phyloP scores from a whole-genome alignment of 2,113 vertebrate species.

The Gavialis gangeticus region DNA sequence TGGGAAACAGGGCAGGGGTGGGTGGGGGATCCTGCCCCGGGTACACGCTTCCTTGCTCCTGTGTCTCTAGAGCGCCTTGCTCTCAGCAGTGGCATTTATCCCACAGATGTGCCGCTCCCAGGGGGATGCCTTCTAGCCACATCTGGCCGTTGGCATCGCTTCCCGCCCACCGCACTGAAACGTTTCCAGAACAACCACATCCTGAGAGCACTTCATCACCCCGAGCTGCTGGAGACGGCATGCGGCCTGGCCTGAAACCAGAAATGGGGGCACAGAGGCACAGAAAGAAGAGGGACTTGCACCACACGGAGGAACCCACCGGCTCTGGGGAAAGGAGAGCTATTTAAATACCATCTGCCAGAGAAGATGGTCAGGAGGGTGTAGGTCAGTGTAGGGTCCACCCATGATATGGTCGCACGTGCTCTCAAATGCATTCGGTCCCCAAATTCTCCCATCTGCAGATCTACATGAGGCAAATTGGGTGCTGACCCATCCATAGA shows the following conservation, averaged over 20 bases:
- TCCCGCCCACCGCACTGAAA: accelerated
- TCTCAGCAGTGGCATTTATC: accelerated
- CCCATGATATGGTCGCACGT: no score
- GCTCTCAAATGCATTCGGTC: no score
- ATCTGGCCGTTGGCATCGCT: conserved; percentile 1
- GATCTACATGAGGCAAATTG: no score
- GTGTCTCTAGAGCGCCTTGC: accelerated
- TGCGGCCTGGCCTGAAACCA: not conserved
- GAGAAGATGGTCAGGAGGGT: no score
- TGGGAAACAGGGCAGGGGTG: accelerated
- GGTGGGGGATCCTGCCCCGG: not conserved
- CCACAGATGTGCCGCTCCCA: accelerated
- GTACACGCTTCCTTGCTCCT: no score
- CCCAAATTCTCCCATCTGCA: no score
- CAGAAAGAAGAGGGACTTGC: not conserved
- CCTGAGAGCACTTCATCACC: not conserved
- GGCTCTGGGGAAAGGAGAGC: not conserved
- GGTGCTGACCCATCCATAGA: no score
- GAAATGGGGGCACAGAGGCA: not conserved
- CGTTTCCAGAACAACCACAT: conserved; percentile 36
- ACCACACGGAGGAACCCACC: accelerated
- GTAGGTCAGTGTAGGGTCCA: no score
- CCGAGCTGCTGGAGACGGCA: not conserved
- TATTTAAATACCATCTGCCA: not conserved
- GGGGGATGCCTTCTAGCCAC: not conserved